Evolutionary conservation across 2,888 invertebrate genomes (phyloP), one percentile per base, ranked within the genome.

Genomic region (Lydus trimaculatus): DNA sequence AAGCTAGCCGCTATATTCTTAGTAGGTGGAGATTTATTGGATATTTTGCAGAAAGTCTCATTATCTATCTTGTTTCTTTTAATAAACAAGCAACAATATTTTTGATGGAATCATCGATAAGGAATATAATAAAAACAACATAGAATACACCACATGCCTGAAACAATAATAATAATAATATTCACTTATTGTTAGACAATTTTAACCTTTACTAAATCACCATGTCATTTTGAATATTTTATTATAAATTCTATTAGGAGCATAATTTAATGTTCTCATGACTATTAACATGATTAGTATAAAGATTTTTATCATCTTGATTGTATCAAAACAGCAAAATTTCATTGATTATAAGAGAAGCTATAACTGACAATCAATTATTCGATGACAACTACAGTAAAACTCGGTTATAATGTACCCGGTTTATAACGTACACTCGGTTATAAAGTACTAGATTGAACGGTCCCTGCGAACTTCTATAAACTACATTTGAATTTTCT

Each of bases 251-350:
- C 52, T 67, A 58, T 13, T 52, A 59, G 63, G 56, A 43, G 64
- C 8, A 48, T 48, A 48, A 48, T 48, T 48, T 48, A 23, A 48
- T 61, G 36, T 36, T 60, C 58, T 48, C 61, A 33, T 61, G 67
- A 67, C 61, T 67, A 67, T 64, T 64, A 67, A 67, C 66, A 67
- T 65, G 68, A 68, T 68, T 68, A 68, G 68, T 61, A 68, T 60
- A 43, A 66, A 58, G 48, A 68, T 64, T 63, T 31, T 59, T 64
- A 68, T 68, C 68, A 67, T 65, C 67, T 67, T 67, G 65, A 71
- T 36, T 4, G 36, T 36, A 36, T 36, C 36, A 36, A 15, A 48
- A 20, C 9, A 48, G 20, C 20, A 20, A 48, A 48, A 2, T 9
- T 11, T 6, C 9, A 20, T 48, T 48, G 1, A 23, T 48, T 48